phyloP scores from a whole-genome alignment of 2,888 invertebrate species.

The Pammene fasciana region DNA sequence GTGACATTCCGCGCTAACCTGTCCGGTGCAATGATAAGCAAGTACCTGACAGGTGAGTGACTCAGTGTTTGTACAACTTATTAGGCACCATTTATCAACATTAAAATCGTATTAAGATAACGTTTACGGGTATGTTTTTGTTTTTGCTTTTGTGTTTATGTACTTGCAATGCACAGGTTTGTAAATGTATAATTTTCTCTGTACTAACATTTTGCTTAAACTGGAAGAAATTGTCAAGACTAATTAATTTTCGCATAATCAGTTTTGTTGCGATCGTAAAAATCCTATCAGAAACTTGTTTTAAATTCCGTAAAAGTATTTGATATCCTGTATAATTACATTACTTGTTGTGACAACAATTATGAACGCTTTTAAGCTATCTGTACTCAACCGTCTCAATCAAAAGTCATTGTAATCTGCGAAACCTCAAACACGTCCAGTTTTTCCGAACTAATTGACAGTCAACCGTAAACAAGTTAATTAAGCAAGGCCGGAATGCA shows the following conservation, averaged over 20 bases:
- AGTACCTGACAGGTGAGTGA: conserved; percentile 65
- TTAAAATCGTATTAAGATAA: conserved; percentile 60
- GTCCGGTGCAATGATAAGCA: conserved; percentile 42
- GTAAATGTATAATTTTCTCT: too few relatives aligned
- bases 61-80: conserved; percentile 63
- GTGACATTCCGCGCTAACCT: conserved; percentile 41
- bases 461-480: conserved; percentile 36
- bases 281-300: background rate
- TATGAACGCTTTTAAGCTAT: conserved; percentile 28
- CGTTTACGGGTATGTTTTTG: conserved; percentile 17
- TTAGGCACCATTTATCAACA: conserved; percentile 60
- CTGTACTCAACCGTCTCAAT: conserved; percentile 27
- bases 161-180: background rate
- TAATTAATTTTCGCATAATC: too few relatives aligned
- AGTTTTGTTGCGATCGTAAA: too few relatives aligned
- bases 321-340: background rate
- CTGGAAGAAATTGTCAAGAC: too few relatives aligned
- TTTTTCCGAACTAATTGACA: conserved; percentile 36
- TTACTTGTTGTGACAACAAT: conserved; percentile 26
- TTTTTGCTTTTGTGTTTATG: background rate
- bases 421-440: conserved; percentile 14
- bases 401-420: conserved; percentile 36
- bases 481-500: conserved; percentile 39
- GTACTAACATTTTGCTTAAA: too few relatives aligned
- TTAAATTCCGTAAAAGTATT: background rate